A percentile compares a stretch with the other conserved stretches of the same genome.
Evolutionary conservation across 2,888 invertebrate genomes (phyloP).

Genomic region (Dysmachus trigonus): DNA sequence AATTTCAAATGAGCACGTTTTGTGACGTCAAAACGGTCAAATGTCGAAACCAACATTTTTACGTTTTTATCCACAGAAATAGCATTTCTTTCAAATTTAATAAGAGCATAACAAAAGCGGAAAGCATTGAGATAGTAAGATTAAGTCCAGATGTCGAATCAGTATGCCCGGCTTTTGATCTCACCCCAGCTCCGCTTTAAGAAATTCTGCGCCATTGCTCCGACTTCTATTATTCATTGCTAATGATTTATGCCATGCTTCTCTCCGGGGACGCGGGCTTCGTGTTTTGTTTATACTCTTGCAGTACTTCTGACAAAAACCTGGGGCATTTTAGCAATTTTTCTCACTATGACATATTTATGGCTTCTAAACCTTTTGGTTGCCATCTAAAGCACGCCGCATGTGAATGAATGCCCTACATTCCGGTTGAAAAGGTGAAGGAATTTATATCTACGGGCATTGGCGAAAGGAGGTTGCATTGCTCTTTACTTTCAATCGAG

Average conservation of each 20-base stretch:
- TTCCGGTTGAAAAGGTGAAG: conserved; percentile 16
- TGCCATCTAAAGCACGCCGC: conserved; percentile 30
- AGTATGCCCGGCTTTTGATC: not conserved
- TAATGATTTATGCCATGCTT: conserved; percentile 10
- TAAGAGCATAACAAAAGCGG: not conserved
- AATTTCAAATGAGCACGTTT: not conserved
- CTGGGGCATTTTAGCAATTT: conserved; percentile 29
- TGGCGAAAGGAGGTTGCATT: conserved; percentile 26
- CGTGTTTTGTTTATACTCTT: conserved; percentile 13
- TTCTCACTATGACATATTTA: conserved; percentile 32
- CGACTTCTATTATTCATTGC: conserved; percentile 6
- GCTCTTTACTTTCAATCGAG: conserved; percentile 2
- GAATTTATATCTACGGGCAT: conserved; percentile 31
- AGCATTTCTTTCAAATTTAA: not conserved
- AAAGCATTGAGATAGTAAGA: not conserved
- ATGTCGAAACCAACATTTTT: not conserved
- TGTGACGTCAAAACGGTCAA: not conserved
- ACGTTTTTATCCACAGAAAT: not conserved
- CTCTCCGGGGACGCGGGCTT: not conserved
- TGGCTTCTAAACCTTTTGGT: conserved; percentile 38
- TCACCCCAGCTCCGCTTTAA: not conserved
- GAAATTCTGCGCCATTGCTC: conserved; percentile 9
- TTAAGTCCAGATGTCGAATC: not conserved
- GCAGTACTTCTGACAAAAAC: conserved; percentile 26
- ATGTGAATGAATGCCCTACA: conserved; percentile 29